phyloP scores from a whole-genome alignment of 2,888 invertebrate species.

The Chaetoderma sp. region DNA sequence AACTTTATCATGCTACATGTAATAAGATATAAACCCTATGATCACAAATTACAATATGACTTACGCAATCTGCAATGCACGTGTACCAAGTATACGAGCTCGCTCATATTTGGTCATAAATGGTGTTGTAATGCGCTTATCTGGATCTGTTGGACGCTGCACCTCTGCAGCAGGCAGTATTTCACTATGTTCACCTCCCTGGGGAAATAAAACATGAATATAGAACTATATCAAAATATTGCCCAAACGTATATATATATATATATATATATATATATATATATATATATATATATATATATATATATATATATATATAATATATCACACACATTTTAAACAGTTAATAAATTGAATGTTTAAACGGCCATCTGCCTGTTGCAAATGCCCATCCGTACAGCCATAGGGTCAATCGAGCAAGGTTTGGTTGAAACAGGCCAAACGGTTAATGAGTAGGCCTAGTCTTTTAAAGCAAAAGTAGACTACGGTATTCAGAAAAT shows the following conservation, averaged over 20 bases:
- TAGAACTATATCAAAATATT: slow-evolving; percentile 9
- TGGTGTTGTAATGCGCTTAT: slow-evolving; percentile 92
- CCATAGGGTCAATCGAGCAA: too few species aligned
- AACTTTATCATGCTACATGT: too few species aligned
- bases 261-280: too few species aligned
- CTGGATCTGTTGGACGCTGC: slow-evolving; percentile 59
- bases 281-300: too few species aligned
- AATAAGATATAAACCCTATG: not conserved
- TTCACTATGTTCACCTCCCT: slow-evolving; percentile 88
- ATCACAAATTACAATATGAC: slow-evolving; percentile 34
- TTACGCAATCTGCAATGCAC: slow-evolving; percentile 95
- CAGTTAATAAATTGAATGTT: not conserved
- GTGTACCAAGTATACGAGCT: slow-evolving; percentile 91
- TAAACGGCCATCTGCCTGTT: too few species aligned
- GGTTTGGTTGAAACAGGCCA: too few species aligned
- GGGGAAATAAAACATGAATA: slow-evolving; percentile 71
- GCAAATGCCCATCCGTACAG: too few species aligned
- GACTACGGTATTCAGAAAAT: too few species aligned
- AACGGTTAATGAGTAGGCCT: too few species aligned
- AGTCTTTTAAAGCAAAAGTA: too few species aligned
- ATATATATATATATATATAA: too few species aligned
- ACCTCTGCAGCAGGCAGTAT: slow-evolving; percentile 84
- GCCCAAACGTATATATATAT: too few species aligned
- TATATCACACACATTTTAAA: slow-evolving; percentile 38
- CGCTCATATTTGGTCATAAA: slow-evolving; percentile 99